These are phyloP conservation scores for Zosterops pallidus DNA, from an alignment of 2,113 vertebrate species.

Conservation along the genomic window DNA sequence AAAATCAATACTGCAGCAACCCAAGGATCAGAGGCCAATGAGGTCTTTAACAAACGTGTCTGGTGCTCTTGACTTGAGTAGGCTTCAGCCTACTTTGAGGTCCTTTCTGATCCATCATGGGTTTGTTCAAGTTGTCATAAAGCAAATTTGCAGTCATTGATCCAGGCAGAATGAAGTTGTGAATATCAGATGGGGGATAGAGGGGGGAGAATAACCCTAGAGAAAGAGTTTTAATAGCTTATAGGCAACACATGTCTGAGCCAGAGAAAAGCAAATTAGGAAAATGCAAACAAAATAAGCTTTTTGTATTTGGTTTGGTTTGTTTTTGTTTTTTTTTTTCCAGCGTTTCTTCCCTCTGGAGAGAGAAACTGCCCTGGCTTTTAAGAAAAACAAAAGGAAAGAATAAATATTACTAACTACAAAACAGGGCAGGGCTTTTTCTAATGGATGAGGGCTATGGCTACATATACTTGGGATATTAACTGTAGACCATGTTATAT, in stretches of 20 bases:
- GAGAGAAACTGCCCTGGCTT: neutral
- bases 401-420: neutral
- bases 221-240: conserved; percentile 71
- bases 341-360: conserved; percentile 38
- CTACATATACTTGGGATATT: neutral
- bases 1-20: conserved; percentile 86
- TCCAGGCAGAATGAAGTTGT: conserved; percentile 71
- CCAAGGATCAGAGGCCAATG: conserved; percentile 87
- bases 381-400: conserved; percentile 14
- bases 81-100: conserved; percentile 70
- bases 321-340: no score
- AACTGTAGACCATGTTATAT: neutral
- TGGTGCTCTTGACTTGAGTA: conserved; percentile 78
- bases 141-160: conserved; percentile 89
- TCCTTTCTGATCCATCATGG: conserved; percentile 77
- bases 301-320: neutral
- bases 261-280: conserved; percentile 49
- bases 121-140: conserved; percentile 83
- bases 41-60: conserved; percentile 90
- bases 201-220: conserved; percentile 48
- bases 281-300: conserved; percentile 57
- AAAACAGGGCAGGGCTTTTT: neutral
- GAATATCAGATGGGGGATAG: conserved; percentile 50
- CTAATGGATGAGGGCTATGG: neutral
- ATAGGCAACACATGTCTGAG: conserved; percentile 63